Base-by-base conservation (phyloP, 2,113 vertebrate genomes). In the Erythrocebus patas region DNA sequence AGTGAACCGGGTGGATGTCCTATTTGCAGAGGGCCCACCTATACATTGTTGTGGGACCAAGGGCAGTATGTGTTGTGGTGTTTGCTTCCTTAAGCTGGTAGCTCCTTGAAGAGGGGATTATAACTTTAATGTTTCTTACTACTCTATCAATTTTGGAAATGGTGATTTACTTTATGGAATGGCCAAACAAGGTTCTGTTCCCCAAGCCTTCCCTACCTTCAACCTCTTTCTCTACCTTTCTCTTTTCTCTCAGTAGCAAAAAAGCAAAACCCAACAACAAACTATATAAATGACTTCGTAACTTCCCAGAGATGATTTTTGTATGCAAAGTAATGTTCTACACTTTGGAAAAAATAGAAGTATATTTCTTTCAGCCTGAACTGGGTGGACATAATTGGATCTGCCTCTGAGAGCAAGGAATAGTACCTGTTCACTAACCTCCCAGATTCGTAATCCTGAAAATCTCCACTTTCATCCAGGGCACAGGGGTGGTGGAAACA, bases 231-330 rank as follows among this genome's bases (percentile, higher is more conserved):
- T 96, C 45, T 16, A 14, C 79, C 22, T 32, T 38, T 59, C 43
- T 70, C 25, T 55, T 35, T 86, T n/a, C 27, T 48, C 22, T 73
- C 50, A 72, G 11, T 57, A 78, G 61, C 48, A 25, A 57, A 83
- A 92, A 95, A 43, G 35, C 66, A 86, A 94, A 92, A 88, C 17
- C 40, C 35, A 91, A 14, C 35, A 83, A 27, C n/a, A 32, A 72
- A 52, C 57, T 59, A 3, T 52, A 30, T 50, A 72, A 83, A n/a
- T 90, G 45, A 85, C 79, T 79, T 64, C 38, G 6, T 83, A 75
- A 35, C 18, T 88, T 84, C 50, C 23, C 88, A 93, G 52, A 38
- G 52, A 18, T 61, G 81, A 40, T 61, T 94, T 96, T 92, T 14
- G 22, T 40, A 25, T 59, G 1, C 66, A 84, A 52, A 94, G 30